Base-by-base conservation (phyloP, 2,113 vertebrate genomes). In the Laterallus jamaicensis region DNA sequence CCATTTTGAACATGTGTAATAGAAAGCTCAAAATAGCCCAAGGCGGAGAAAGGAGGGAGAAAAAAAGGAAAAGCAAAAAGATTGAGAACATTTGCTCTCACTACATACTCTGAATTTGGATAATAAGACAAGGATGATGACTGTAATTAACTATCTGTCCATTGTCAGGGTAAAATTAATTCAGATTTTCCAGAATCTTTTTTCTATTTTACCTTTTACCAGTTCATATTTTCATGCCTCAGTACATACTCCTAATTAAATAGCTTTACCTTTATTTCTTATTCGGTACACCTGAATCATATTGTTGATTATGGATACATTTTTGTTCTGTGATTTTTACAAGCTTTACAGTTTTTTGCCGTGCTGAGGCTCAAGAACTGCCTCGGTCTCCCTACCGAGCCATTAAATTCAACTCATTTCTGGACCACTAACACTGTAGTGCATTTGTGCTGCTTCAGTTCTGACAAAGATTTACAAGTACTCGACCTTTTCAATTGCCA, bases 401-500 rank as follows among this genome's bases (percentile, higher is more conserved):
- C 71, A 90, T 81, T 92, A 90, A 93, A 58, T 59, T 28, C 24
- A 29, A 7, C 56, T 39, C 13, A 6, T 82, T 93, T 90, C 88
- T 96, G 82, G 86, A 91, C 31, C 25, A 75, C n/a, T 87, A 75
- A 59, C 86, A 74, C 63, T 55, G 70, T 67, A 83, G 75, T 49
- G 56, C 37, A 81, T 96, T 94, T 89, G n/a, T 69, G 35, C 42
- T 2, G 2, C 82, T 89, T 95, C 73, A 56, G 44, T 87, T 95
- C 92, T 95, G 84, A 81, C 70, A 69, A 82, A 82, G 79, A 95
- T 94, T 96, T 96, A 77, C 75, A 92, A 86, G 70, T 82, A 92
- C 66, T 74, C 93, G 75, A 91, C 83, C 88, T 90, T 96, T 95
- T 88, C 71, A 86, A 9, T 8, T 82, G 71, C 86, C 87, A 52